Conservation (phyloP, 2,113 vertebrate genomes). For the Seriola quinqueradiata region DNA sequence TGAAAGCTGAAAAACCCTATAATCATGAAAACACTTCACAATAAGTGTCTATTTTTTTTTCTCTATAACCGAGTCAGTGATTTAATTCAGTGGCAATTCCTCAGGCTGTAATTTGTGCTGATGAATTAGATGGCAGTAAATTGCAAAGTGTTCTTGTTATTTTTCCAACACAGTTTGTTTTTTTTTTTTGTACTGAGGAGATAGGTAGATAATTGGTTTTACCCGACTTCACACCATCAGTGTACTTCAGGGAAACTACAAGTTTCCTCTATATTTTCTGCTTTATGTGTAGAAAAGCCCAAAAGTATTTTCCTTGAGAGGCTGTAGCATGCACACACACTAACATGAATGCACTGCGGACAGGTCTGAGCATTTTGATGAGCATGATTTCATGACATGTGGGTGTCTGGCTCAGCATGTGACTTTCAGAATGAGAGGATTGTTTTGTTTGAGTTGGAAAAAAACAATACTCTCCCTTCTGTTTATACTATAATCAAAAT, state of each 20-base stretch:
- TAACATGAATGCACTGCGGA: not conserved
- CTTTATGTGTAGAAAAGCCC: not conserved
- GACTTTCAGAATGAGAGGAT: conserved; percentile 56
- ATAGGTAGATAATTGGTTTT: not conserved
- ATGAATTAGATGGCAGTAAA: not conserved
- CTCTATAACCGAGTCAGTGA: not conserved
- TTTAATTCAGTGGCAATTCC: not conserved
- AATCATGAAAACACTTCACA: conserved; percentile 19
- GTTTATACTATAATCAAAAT: conserved; percentile 77
- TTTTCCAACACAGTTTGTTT: conserved; percentile 3
- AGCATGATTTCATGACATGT: conserved; percentile 21
- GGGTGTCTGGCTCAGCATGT: conserved; percentile 54
- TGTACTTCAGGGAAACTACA: not conserved
- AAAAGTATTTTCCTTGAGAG: conserved; percentile 22
- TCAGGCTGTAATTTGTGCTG: not conserved
- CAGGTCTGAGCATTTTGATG: conserved; percentile 23
- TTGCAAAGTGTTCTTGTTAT: conserved; percentile 6
- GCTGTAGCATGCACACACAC: not conserved
- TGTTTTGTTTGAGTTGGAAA: conserved; percentile 71
- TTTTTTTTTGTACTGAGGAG: not conserved
- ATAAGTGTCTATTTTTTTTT: not conserved
- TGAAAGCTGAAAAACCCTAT: conserved; percentile 2
- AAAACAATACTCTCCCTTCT: conserved; percentile 64
- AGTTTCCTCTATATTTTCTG: not conserved
- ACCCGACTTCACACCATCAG: not conserved